Evolutionary conservation across 2,113 vertebrate species (phyloP).

Genomic region (Ammospiza nelsoni): DNA sequence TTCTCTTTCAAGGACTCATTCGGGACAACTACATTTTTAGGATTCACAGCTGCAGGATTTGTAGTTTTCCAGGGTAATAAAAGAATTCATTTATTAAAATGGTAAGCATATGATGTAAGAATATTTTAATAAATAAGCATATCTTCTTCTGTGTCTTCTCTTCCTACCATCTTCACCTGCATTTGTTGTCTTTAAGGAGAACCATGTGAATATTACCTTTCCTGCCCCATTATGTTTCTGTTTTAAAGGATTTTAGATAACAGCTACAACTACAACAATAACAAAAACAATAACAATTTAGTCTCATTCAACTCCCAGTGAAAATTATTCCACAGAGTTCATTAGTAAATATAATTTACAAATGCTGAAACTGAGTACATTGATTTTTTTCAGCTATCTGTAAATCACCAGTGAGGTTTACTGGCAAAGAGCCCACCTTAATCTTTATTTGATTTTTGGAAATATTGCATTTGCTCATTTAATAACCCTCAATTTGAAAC

Average conservation of each 20-base stretch:
- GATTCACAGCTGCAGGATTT: conserved; percentile 95
- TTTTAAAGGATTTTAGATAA: background rate
- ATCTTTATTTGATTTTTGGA: background rate
- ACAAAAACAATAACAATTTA: background rate
- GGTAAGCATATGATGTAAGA: conserved; percentile 76
- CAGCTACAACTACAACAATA: no score
- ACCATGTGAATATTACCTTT: background rate
- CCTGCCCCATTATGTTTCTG: background rate
- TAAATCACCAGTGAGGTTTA: background rate
- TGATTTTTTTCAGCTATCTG: background rate
- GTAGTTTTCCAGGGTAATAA: conserved; percentile 99
- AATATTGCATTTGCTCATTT: background rate
- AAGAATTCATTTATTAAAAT: conserved; percentile 95
- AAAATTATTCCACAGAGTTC: background rate
- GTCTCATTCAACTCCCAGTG: background rate
- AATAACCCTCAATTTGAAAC: background rate
- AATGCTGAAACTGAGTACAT: background rate
- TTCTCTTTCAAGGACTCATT: conserved; percentile 86
- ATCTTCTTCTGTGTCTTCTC: background rate
- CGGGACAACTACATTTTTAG: conserved; percentile 93
- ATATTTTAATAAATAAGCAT: background rate
- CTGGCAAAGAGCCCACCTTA: background rate
- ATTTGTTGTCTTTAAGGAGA: background rate
- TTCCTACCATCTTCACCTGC: background rate
- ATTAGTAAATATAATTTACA: background rate